A percentile compares a stretch with the other conserved stretches of the same genome.
Evolutionary conservation across 2,113 vertebrate species (phyloP).

Genomic region (Orthochromis malagaraziensis): DNA sequence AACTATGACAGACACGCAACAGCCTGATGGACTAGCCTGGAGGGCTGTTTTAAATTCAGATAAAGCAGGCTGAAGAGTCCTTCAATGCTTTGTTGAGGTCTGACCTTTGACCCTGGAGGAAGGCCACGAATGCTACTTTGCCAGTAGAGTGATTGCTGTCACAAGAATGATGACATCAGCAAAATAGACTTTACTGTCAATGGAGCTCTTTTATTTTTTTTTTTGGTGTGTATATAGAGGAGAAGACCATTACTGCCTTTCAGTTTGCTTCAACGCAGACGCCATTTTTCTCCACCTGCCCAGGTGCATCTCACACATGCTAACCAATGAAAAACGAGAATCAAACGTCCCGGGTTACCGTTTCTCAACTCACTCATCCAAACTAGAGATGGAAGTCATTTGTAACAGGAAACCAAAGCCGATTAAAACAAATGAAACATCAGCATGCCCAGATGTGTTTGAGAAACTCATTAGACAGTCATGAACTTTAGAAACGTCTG

Average conservation of each 20-base stretch:
- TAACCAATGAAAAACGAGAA: neutral
- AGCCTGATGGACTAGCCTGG: neutral
- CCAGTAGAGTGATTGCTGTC: neutral
- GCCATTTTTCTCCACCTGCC: neutral
- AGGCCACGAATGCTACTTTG: neutral
- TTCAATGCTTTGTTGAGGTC: neutral
- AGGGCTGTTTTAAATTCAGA: neutral
- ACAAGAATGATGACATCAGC: neutral
- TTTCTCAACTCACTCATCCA: neutral
- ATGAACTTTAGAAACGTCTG: neutral
- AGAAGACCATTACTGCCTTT: neutral
- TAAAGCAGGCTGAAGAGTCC: neutral
- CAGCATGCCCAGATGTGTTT: accelerated
- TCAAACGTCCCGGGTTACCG: accelerated
- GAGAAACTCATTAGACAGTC: neutral
- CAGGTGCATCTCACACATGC: neutral
- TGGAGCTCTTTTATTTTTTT: neutral
- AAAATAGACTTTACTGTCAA: neutral
- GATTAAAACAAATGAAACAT: neutral
- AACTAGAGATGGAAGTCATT: neutral
- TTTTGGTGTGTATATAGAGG: accelerated
- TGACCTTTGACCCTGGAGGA: neutral
- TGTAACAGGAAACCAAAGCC: neutral
- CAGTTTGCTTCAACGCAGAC: neutral
- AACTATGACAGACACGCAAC: neutral